Evolutionary conservation across 2,888 invertebrate species (phyloP).

Genomic region (Ethmia dodecea): DNA sequence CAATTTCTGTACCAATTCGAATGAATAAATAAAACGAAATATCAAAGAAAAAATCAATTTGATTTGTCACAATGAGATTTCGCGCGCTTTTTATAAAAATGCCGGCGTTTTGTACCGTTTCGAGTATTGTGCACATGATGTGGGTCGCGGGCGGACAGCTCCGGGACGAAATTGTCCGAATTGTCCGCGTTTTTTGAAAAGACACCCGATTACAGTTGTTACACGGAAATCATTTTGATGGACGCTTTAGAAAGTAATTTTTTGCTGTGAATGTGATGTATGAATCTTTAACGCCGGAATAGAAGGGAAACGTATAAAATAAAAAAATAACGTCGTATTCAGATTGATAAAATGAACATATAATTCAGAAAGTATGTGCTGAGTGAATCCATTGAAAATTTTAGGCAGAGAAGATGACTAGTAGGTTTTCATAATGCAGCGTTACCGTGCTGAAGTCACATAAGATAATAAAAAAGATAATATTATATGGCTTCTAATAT

Average conservation of each 20-base stretch:
- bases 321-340: too few relatives aligned
- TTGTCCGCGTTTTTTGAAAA: slow-evolving; percentile 57
- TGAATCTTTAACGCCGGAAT: slow-evolving; percentile 22
- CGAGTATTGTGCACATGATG: slow-evolving; percentile 61
- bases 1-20: too few relatives aligned
- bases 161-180: slow-evolving; percentile 31
- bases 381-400: too few relatives aligned
- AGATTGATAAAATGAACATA: too few relatives aligned
- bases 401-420: too few relatives aligned
- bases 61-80: slow-evolving; percentile 51
- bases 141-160: slow-evolving; percentile 51
- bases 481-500: too few relatives aligned
- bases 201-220: slow-evolving; percentile 57
- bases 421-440: too few relatives aligned
- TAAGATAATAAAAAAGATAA: too few relatives aligned
- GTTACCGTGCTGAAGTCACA: too few relatives aligned
- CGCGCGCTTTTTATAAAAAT: slow-evolving; percentile 45
- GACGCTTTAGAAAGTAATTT: slow-evolving; percentile 54
- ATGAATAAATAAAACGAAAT: slow-evolving; percentile 8
- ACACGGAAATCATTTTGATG: slow-evolving; percentile 63
- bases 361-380: too few relatives aligned
- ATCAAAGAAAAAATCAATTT: slow-evolving; percentile 37
- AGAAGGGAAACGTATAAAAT: background rate
- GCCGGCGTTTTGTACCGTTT: slow-evolving; percentile 42
- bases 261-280: slow-evolving; percentile 39